A percentile compares a stretch with the other conserved stretches of the same genome.
phyloP scores from a whole-genome alignment of 2,113 vertebrate genomes.

The Phyllopteryx taeniolatus region DNA sequence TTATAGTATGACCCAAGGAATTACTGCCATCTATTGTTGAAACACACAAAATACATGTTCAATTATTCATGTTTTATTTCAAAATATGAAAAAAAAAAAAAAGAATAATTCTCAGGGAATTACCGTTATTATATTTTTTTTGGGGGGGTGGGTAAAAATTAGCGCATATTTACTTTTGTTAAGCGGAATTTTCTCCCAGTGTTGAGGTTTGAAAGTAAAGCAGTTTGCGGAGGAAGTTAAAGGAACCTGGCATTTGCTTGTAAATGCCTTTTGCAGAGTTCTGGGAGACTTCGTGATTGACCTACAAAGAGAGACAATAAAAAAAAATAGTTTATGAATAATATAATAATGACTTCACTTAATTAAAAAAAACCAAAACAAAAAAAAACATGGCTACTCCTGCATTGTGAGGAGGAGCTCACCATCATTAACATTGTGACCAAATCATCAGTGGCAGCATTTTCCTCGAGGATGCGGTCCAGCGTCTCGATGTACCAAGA shows the following conservation, averaged over 20 bases:
- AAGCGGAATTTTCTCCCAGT: neutral
- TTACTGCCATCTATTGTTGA: neutral
- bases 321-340: neutral
- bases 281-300: conserved; percentile 81
- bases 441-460: conserved; percentile 73
- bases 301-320: conserved; percentile 67
- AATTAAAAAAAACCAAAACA: neutral
- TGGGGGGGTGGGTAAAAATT: too few relatives aligned
- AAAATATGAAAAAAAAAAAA: too few relatives aligned
- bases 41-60: neutral
- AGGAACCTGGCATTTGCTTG: conserved; percentile 91
- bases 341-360: neutral
- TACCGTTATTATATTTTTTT: too few relatives aligned
- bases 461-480: conserved; percentile 76
- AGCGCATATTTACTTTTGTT: neutral
- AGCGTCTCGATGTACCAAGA: conserved; percentile 89
- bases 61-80: too few relatives aligned
- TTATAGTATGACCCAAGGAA: neutral
- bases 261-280: conserved; percentile 78
- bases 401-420: conserved; percentile 25
- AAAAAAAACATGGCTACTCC: neutral
- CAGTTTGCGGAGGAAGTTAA: conserved; percentile 90
- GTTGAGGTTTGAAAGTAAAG: conserved; percentile 76
- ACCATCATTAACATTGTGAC: conserved; percentile 82
- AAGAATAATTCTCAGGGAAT: too few relatives aligned